Conservation (phyloP, 1,140 invertebrate genomes). For the Saccostrea glomerata region DNA sequence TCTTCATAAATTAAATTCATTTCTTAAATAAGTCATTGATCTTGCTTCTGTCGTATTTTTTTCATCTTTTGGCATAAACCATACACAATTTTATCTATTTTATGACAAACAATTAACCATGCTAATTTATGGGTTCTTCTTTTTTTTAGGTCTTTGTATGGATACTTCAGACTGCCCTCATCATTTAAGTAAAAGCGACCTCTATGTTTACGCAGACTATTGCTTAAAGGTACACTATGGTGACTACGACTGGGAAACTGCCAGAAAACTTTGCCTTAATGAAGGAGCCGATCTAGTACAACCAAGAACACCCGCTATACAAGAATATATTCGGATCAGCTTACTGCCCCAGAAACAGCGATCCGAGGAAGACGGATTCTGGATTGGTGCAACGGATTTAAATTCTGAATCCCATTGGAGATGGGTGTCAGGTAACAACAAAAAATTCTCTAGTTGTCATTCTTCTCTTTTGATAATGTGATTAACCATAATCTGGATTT, state of each 20-base stretch:
- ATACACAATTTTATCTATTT: no score
- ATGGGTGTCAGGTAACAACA: conserved; percentile 28
- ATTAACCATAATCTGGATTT: neutral
- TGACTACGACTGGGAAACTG: conserved; percentile 35
- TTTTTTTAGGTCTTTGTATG: neutral
- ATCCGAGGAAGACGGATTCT: neutral
- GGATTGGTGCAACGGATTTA: conserved; percentile 39
- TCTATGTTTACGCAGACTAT: neutral
- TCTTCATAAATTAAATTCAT: no score
- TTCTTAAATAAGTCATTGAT: no score
- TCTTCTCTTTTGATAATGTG: neutral
- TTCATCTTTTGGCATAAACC: no score
- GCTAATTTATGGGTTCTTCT: neutral
- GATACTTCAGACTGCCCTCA: neutral
- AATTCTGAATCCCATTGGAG: conserved; percentile 16
- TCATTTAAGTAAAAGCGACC: neutral
- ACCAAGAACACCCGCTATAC: neutral
- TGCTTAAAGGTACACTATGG: conserved; percentile 11
- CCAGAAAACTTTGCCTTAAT: neutral
- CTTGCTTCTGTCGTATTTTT: no score
- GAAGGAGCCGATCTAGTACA: neutral
- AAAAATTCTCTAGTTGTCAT: neutral
- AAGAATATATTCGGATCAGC: neutral
- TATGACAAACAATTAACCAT: no score
- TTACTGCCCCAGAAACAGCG: neutral